Evolutionary conservation across 1,140 invertebrate species (phyloP), one percentile per base, ranked within the genome.

Genomic region (Drosophila santomea): DNA sequence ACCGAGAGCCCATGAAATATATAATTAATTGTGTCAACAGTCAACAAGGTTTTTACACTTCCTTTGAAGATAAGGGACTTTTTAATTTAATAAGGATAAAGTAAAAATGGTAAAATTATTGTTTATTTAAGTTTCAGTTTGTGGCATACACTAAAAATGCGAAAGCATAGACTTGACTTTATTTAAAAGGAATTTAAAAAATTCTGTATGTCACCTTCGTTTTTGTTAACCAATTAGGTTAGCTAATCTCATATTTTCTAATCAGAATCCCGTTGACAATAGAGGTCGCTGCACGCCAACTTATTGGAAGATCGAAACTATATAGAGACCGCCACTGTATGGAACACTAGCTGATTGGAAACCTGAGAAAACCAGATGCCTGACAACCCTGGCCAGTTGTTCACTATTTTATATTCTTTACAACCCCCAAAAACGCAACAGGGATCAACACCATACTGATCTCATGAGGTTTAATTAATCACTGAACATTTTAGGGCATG

Each of bases 381-480:
- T 88, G 83, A 43, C 84, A 82, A 88, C 76, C 55, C 72, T 81
- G 32, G 11, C 6, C 25, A n/a, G 17, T 78, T 39, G 48, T 28
- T 15, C 48, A 51, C 74, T 61, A 69, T 72, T 25, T 11, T 14
- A 8, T 25, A 20, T 50, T 35, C 50, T 57, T 17, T 41, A 44
- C 38, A 47, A 36, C 50, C 32, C 47, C 39, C n/a, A n/a, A 20
- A 23, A 28, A 58, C 32, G 39, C 20, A 12, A 23, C 17, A 15
- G 63, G 74, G 55, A 47, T 39, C 14, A 50, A 28, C 50, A 55
- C 45, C 62, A 63, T 39, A 20, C 54, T 32, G 73, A 45, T 83
- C 88, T 84, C 84, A 74, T 68, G 68, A 80, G 71, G 45, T 89
- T 89, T 89, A 90, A 89, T 89, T 89, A 89, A 89, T 89, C 84